Evolutionary conservation across 2,113 vertebrate genomes (phyloP), one percentile per base, ranked within the genome.

Genomic region (Ariopsis seemanni): DNA sequence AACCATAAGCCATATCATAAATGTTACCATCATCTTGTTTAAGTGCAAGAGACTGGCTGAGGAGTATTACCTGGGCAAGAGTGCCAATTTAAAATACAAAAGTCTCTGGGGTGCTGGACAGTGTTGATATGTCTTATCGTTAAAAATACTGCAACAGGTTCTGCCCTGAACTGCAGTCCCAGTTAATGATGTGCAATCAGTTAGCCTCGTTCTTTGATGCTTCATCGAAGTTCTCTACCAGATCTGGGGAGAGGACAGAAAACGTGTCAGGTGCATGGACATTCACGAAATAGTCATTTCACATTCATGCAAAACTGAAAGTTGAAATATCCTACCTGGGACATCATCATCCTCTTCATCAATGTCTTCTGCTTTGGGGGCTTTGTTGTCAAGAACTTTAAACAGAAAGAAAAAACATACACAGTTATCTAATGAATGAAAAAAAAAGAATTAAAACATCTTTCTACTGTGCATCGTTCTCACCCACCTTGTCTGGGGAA

Each of bases 221-320:
- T 93, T 99, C 98, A 89, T 99, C 97, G 90, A 99, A 99, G 94
- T 99, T 99, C 96, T 99, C 97, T 96, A 99, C 98, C 83, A 99
- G 97, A 96, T 99, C 98, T 99, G 94, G 65, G 93, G 91, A 89
- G 55, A 86, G 1, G 58, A 83, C 27, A 58, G 2, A 65, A 48
- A 30, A 60, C 12, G 2, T 25, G 48, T 80, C 30, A 78, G 42
- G 20, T 8, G 11, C 8, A 22, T 53, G 6, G 3, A 62, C 15
- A 52, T 0, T 53, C 7, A 50, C 9, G 4, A 30, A 60, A 30
- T 0, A 14, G 10, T 30, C 20, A 55, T 62, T 55, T 18, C 8
- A 14, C 18, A 30, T 30, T 48, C 20, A 52, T 5, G 30, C 52
- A 34, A 25, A 84, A 12, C 27, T 34, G 34, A 18, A 57, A 52